Base-by-base conservation (phyloP, 2,797 vertebrate species). In the Premnoplex brunnescens region DNA sequence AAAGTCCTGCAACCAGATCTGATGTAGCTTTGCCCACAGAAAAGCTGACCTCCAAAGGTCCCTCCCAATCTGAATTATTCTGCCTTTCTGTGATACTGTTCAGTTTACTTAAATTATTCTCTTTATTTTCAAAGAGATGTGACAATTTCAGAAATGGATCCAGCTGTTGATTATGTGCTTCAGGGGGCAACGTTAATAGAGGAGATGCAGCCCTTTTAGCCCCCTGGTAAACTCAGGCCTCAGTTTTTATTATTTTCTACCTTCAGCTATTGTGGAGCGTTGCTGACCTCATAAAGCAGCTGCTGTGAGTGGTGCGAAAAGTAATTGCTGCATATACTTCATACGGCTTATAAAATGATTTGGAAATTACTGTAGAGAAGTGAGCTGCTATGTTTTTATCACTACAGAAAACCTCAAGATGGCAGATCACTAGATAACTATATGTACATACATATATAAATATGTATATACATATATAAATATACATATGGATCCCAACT, bases 161-260 rank as follows among this genome's bases (percentile, higher is more conserved):
- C 88, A 94, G 88, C 88, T 93, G 91, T 93, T 88, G 83, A 95
- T 95, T 86, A 84, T 93, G 91, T 94, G 91, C 93, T 96, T 96
- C 91, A 81, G 58, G 73, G 73, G 82, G n/a, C 85, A 93, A 90
- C 1, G 0, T 72, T 93, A 93, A 95, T 86, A 55, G 91, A 93
- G 66, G 17, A 94, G n/a, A 77, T 86, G 58, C 66, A 84, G 80
- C 69, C 74, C 55, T 86, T 91, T 94, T 88, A 91, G 76, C 69
- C 85, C 88, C 91, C 88, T 86, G 90, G 91, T 90, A 95, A 94
- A 93, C 73, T 88, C 69, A 78, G 88, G 43, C 58, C 83, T 88
- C 19, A 39, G 18, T 81, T 96, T 92, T 94, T 88, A 90, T 90
- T 89, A 74, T 90, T 91, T 95, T 81, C 73, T 88, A 86, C 71